Evolutionary conservation across 2,113 vertebrate genomes (phyloP).

Genomic region (Bos javanicus): DNA sequence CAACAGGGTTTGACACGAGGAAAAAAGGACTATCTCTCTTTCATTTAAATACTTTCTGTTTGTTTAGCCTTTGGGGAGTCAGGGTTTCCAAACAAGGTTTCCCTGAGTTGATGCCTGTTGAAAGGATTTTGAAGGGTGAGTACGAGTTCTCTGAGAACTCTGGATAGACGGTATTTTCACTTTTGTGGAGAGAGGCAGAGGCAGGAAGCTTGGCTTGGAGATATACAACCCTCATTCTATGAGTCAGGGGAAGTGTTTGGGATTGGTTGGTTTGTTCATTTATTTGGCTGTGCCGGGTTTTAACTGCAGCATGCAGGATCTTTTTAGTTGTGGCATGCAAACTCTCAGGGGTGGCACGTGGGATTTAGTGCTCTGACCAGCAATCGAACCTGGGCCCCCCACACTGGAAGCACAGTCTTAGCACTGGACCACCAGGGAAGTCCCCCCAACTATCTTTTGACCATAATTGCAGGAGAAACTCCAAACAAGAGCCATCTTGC

Average conservation of each 20-base stretch:
- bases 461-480: neutral
- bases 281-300: neutral
- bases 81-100: neutral
- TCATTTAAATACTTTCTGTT: neutral
- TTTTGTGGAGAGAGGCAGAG: neutral
- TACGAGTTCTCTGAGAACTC: neutral
- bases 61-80: neutral
- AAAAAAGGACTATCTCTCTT: neutral
- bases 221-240: neutral
- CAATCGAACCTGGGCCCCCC: neutral
- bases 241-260: neutral
- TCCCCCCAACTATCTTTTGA: neutral
- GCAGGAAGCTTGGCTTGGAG: neutral
- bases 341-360: neutral
- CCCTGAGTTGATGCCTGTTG: neutral
- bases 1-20: neutral
- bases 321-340: neutral
- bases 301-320: fast-evolving
- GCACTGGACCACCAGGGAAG: neutral
- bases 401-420: neutral
- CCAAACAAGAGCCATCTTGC: neutral
- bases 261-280: neutral
- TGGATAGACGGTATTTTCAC: no score
- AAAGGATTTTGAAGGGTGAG: neutral
- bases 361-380: neutral